Base-by-base conservation (phyloP, 2,113 vertebrate species). In the Limanda limanda region DNA sequence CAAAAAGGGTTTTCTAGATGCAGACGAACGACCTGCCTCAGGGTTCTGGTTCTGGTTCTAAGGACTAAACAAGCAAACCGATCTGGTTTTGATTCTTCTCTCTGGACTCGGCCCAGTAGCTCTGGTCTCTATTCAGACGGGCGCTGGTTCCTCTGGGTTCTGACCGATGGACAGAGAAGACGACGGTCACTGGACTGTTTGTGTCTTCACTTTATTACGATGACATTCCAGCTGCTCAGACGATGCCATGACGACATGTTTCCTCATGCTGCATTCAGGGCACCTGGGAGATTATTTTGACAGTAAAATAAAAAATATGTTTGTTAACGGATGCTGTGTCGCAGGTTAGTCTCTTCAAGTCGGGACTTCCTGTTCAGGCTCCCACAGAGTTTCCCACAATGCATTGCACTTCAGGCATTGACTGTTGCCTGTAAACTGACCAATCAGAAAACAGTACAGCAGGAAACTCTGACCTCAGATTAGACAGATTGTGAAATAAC, bases 1-100 rank as follows among this genome's bases (percentile, higher is more conserved):
- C 94, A 95, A 95, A 94, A 87, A 91, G 62, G 66, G 77, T 84
- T 85, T 88, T 91, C 54, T 83, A 79, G 76, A 86, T 89, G 85
- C 84, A 90, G 86, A 84, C 73, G 14, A 45, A 70, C 17, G 66
- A 51, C 84, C 82, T 64, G 82, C 84, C 91, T 87, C 86, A 86
- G 89, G 90, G 76, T 79, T 71, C 70, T 79, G 81, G 78, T 82
- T 79, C 61, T 67, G 81, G 78, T 82, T 79, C 61, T 67, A 52
- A 78, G 47, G 85, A 83, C 82, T 69, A 20, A 70, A 81, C 40
- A 4, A 17, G 6, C 8, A 56, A 23, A 31, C 54, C 62, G 68
- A 76, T 54, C 72, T 69, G 87, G 56, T 78, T 68, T 69, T 24
- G 13, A 71, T 20, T 56, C 54, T n/a, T 62, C 65, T 62, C 74